Evolutionary conservation across 1,140 invertebrate species (phyloP).

Genomic region (Leptinotarsa lineolata): DNA sequence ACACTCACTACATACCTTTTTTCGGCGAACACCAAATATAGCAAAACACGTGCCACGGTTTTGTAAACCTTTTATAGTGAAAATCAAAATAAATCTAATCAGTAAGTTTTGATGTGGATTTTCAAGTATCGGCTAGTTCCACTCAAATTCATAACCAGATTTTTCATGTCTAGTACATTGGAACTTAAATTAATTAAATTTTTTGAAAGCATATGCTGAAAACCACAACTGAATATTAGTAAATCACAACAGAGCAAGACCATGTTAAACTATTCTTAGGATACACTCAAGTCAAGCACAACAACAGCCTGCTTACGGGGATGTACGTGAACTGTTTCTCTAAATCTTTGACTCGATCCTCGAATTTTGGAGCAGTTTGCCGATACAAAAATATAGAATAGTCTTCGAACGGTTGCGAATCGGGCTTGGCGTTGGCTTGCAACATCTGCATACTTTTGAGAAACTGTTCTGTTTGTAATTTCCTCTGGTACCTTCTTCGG

Average conservation of each 20-base stretch:
- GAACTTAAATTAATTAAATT: background rate
- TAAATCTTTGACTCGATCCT: constrained; percentile 76
- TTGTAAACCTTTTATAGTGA: too few relatives aligned
- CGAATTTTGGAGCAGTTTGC: constrained; percentile 74
- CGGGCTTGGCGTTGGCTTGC: constrained; percentile 66
- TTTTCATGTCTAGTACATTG: background rate
- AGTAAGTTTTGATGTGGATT: too few relatives aligned
- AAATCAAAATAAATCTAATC: too few relatives aligned
- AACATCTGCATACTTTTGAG: constrained; percentile 79
- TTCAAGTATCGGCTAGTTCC: too few relatives aligned
- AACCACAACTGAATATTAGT: background rate
- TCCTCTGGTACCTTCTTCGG: constrained; percentile 68
- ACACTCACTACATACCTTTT: too few relatives aligned
- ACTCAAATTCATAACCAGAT: too few relatives aligned
- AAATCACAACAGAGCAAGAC: constrained; percentile 34
- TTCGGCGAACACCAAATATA: too few relatives aligned
- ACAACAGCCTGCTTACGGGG: constrained; percentile 66
- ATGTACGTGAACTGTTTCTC: constrained; percentile 73
- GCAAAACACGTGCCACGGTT: too few relatives aligned
- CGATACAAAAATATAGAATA: constrained; percentile 76
- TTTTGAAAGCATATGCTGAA: too few relatives aligned
- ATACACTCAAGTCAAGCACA: background rate
- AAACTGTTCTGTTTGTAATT: constrained; percentile 73
- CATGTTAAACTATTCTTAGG: constrained; percentile 17
- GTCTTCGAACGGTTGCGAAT: constrained; percentile 69